Percentiles rank a stretch among this genome's conserved stretches.
phyloP scores from a whole-genome alignment of 2,113 vertebrate species.

The Phylloscopus trochiloides region DNA sequence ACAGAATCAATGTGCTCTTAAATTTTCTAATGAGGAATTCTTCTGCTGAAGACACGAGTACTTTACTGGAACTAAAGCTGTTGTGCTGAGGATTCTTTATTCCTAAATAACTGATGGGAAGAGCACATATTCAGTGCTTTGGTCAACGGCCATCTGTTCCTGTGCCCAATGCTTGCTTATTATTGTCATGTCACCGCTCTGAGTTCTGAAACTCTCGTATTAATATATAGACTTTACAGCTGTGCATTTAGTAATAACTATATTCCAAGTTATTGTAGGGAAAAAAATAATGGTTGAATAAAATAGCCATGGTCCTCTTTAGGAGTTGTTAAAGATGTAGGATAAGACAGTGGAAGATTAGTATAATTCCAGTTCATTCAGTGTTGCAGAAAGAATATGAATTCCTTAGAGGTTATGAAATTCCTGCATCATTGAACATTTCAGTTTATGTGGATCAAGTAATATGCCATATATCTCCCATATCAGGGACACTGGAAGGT shows the following conservation, averaged over 20 bases:
- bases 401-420: constrained; percentile 26
- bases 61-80: background rate
- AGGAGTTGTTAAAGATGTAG: background rate
- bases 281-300: background rate
- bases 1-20: background rate
- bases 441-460: constrained; percentile 16
- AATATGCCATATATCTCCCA: background rate
- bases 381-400: constrained; percentile 17
- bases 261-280: background rate
- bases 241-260: background rate
- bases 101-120: background rate
- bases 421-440: constrained; percentile 29
- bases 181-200: background rate
- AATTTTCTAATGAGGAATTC: background rate
- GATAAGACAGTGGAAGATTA: background rate
- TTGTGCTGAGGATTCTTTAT: background rate
- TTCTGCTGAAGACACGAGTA: background rate
- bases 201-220: background rate
- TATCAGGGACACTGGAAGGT: background rate
- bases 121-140: background rate
- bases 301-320: background rate
- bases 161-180: background rate
- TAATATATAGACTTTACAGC: background rate
- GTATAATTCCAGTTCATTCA: constrained; percentile 13
- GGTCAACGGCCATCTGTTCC: background rate